Base-by-base conservation (phyloP, 2,113 vertebrate species). In the Macquaria australasica region DNA sequence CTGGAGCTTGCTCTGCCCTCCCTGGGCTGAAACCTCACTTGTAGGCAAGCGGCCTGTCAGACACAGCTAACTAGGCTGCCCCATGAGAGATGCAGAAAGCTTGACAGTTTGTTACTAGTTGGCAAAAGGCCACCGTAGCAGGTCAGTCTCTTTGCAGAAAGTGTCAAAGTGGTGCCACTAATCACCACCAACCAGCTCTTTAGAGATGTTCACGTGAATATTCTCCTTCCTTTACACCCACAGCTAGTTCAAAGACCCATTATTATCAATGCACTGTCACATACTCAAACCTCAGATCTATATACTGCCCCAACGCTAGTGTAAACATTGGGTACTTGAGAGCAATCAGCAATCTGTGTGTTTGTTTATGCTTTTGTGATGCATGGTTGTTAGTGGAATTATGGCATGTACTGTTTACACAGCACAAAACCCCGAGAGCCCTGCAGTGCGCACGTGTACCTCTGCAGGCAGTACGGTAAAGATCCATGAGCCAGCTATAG, bases 31-130 rank as follows among this genome's bases (percentile, higher is more conserved):
- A 93, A 84, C 91, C 85, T 88, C 86, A 89, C 89, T 94, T 89
- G 91, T 92, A 93, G 90, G 91, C 87, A 50, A 89, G 88, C 87
- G 75, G 92, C 86, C 89, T 95, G 89, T 96, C 89, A 93, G 64
- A 76, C 87, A 93, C 90, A 87, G 92, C 93, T 95, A 95, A 94
- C 82, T 91, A 95, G 84, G 87, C 90, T 69, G 90, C 90, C 92
- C 93, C 93, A 34, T 81, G 93, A 93, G 95, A 95, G 94, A 95
- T 93, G 93, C 90, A 67, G 66, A 88, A 83, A 85, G 74, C 90
- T 77, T 93, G 88, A 94, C 95, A 95, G 94, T 91, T 91, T 86
- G 89, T 88, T 95, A 91, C 92, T 86, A 83, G 84, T 90, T 91
- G 91, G 91, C 85, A 88, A 93, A 95, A 96, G 95, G 93, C 90